A percentile compares a stretch with the other conserved stretches of the same genome.
phyloP scores from a whole-genome alignment of 2,797 vertebrate genomes.

The Coendou prehensilis region DNA sequence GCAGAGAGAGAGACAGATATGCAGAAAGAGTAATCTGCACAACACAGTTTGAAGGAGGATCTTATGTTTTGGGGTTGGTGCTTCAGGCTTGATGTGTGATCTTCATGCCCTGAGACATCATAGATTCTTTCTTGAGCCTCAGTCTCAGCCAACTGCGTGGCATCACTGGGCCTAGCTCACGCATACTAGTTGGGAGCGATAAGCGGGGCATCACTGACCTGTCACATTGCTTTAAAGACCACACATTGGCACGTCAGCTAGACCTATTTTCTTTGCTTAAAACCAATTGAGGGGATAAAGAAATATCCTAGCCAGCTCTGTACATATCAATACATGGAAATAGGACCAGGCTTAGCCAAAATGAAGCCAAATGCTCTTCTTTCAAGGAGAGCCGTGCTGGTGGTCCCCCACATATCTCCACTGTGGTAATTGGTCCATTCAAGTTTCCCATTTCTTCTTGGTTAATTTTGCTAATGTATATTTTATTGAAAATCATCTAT shows the following conservation, averaged over 20 bases:
- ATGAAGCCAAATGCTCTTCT: background rate
- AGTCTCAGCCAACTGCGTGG: background rate
- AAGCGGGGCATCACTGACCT: background rate
- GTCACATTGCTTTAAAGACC: background rate
- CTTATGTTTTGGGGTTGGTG: background rate
- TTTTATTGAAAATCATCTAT: background rate
- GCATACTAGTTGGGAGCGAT: background rate
- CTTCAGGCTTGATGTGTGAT: background rate
- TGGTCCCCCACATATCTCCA: background rate
- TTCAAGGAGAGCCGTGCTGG: background rate
- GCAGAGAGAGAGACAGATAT: background rate
- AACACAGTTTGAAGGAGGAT: background rate
- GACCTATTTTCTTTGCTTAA: background rate
- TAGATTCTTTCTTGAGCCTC: background rate
- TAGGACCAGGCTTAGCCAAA: background rate
- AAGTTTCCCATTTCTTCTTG: background rate
- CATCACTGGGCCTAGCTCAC: background rate
- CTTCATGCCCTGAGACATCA: background rate
- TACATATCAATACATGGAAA: background rate
- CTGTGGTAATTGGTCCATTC: background rate
- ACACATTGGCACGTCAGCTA: background rate
- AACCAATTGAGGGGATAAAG: background rate
- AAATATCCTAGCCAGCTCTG: background rate
- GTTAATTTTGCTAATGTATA: background rate
- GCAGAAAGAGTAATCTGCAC: background rate